Evolutionary conservation across 2,113 vertebrate species (phyloP), one percentile per base, ranked within the genome.

Genomic region (Passer domesticus): DNA sequence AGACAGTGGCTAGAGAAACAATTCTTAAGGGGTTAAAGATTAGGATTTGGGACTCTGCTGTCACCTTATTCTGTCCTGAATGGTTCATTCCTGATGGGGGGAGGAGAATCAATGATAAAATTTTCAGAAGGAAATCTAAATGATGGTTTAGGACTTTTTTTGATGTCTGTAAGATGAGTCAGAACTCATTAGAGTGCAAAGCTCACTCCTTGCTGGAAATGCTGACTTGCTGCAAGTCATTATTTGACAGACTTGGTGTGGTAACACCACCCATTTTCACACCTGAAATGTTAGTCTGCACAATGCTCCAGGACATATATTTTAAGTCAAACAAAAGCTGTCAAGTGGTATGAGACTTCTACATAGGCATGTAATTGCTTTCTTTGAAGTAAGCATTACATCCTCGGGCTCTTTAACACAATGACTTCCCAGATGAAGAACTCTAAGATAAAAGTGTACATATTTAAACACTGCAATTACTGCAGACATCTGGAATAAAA

Each of bases 281-380:
- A 87, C 91, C 91, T 87, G 59, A 90, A 83, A 80, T 37, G 22
- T 93, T 62, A 60, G 63, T n/a, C 91, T 93, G 72, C 93, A 90
- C 59, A 79, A 11, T 31, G 78, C 94, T 93, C 87, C 90, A 88
- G 94, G 92, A 92, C 82, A 92, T 31, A 30, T 10, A 90, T 81
- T 93, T 92, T 67, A 90, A 53, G 90, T 89, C 79, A 96, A 87
- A 91, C 84, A 89, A 85, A 96, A 93, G 95, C 96, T 94, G 94
- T 91, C 93, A 95, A 95, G 79, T 30, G 23, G 64, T 81, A 83
- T 70, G 60, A 96, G 83, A 72, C 72, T 93, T 88, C 68, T 70
- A 88, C 64, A 74, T 5, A 94, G 69, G 83, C 76, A 94, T 72
- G 83, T 79, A 94, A 82, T 83, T 96, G 62, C 90, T 84, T 68